Base-by-base conservation (phyloP, 2,113 vertebrate genomes). In the Centropus bengalensis region DNA sequence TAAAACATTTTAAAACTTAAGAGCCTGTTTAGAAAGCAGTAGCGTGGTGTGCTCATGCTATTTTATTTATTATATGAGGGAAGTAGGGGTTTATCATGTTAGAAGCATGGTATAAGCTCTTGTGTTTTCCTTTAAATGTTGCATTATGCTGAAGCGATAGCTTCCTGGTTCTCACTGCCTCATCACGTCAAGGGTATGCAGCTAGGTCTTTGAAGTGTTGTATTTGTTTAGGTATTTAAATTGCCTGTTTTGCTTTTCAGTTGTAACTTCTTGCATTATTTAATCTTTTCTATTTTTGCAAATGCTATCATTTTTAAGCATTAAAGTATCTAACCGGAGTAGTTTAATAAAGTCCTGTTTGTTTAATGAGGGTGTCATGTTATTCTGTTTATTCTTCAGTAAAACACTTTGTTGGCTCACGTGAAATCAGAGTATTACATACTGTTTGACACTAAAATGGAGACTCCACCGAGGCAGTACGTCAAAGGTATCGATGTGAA, bases 311-410 rank as follows among this genome's bases (percentile, higher is more conserved):
- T 86, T 88, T 91, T 80, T 76, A 62, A 84, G 28, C 68, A 79
- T 60, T 62, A 80, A 52, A 44, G 17, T 80, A 49, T 44, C 21
- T 84, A 74, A 82, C 56, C 71, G 12, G 28, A 11, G 55, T 78
- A 76, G 26, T 85, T 93, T 62, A 96, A 49, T 97, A 97, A 96
- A 96, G 40, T n/a, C 22, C 28, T 86, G 19, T 89, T 96, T 95
- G 74, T 89, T 96, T 95, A 94, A 49, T 32, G 1, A 67, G 4
- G 23, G 32, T 74, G 49, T 82, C 9, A 30, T 40, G 5, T 17
- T 40, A 26, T 4, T 82, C 23, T 70, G 12, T 66, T 70, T 38
- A 54, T 60, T 52, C 40, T 74, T 13, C 6, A 49, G 10, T 28
- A 86, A 79, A 86, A 8, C 1, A 63, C 36, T 36, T 36, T 9